Percentiles rank a stretch among this genome's conserved stretches.
Evolutionary conservation across 2,888 invertebrate genomes (phyloP).

Genomic region (Callimorpha dominula): DNA sequence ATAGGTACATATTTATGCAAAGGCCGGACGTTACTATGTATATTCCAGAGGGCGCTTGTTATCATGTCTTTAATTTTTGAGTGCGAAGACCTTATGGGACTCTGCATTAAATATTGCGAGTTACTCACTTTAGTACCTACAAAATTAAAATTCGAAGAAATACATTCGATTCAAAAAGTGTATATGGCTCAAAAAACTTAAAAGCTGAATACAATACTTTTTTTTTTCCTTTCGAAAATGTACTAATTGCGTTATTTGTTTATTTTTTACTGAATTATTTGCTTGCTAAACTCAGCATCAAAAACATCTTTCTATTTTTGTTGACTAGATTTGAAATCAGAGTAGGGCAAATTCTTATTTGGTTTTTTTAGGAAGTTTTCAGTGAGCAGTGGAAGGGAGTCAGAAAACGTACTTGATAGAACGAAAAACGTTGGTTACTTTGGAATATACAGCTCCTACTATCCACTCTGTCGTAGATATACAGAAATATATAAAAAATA

Average conservation of each 20-base stretch:
- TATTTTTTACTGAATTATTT: neutral
- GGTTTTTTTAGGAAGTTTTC: neutral
- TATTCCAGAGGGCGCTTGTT: neutral
- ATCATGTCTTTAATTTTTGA: conserved; percentile 5
- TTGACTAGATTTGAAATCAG: neutral
- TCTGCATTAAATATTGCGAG: neutral
- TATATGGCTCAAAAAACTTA: neutral
- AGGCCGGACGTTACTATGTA: neutral
- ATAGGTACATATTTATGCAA: neutral
- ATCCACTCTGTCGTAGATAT: neutral
- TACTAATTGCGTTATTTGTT: neutral
- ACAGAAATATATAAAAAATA: neutral
- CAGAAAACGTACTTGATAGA: neutral
- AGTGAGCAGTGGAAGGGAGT: neutral
- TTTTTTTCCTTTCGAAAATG: neutral
- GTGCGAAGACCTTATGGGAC: neutral
- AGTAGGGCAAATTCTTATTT: neutral
- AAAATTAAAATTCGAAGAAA: neutral
- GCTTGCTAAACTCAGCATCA: too few species aligned
- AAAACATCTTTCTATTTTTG: neutral
- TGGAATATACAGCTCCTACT: neutral
- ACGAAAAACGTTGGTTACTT: neutral
- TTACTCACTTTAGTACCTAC: neutral
- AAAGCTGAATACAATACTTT: neutral
- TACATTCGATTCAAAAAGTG: neutral